Percentiles rank a stretch among this genome's conserved stretches.
Conservation (phyloP, 2,888 invertebrate species). For the Melieria crassipennis region DNA sequence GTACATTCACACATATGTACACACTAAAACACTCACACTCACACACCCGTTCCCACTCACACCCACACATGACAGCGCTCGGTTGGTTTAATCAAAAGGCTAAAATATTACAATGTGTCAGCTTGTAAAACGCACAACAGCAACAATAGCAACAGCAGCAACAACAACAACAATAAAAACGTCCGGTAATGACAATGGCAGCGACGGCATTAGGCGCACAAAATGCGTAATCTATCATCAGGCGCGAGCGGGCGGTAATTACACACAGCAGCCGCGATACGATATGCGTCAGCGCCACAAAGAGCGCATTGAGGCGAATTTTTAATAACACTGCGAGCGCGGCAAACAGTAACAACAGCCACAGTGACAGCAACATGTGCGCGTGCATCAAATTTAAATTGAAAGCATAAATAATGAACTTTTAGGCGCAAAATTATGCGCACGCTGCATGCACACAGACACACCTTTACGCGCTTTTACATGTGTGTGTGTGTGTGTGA, state of each 20-base stretch:
- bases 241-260: background rate
- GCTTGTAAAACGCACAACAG: too few species aligned
- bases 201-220: background rate
- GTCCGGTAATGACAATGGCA: background rate
- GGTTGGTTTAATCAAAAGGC: too few species aligned
- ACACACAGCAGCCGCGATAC: background rate
- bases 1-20: too few species aligned
- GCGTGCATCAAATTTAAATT: background rate
- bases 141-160: too few species aligned
- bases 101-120: too few species aligned
- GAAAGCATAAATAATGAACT: background rate
- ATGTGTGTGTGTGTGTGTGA: background rate
- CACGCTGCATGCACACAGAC: background rate
- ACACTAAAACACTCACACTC: too few species aligned
- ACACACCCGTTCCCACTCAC: too few species aligned
- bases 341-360: background rate
- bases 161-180: too few species aligned
- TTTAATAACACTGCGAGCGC: background rate
- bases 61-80: too few species aligned
- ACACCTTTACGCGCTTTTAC: background rate
- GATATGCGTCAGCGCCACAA: background rate
- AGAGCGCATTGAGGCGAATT: background rate
- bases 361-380: background rate
- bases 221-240: conserved; percentile 2
- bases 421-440: background rate